Evolutionary conservation across 64 coral and sea anemone genomes (phyloP).

Genomic region (Montipora capricornis): DNA sequence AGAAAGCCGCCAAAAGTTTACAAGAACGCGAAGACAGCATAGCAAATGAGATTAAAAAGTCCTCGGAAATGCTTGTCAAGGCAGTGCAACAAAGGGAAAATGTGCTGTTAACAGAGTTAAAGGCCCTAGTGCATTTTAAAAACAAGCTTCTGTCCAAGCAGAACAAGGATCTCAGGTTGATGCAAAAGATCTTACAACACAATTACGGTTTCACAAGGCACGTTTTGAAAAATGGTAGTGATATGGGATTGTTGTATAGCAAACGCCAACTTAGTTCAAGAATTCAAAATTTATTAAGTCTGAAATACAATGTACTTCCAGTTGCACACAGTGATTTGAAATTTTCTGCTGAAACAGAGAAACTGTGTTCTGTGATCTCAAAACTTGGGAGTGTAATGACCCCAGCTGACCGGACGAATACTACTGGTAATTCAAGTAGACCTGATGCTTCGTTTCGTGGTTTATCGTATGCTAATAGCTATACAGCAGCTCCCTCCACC

Average conservation of each 20-base stretch:
- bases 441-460: conserved; percentile 54
- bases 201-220: conserved; percentile 98
- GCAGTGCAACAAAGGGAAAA: conserved; percentile 90
- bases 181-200: conserved; percentile 98
- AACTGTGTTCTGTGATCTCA: conserved; percentile 74
- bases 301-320: conserved; percentile 93
- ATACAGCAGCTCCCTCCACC: not conserved
- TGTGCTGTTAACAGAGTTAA: conserved; percentile 83
- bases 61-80: conserved; percentile 81
- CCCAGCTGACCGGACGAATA: conserved; percentile 64
- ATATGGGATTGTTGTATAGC: conserved; percentile 86
- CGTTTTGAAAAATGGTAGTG: conserved; percentile 85
- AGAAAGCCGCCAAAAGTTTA: conserved; percentile 88
- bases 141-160: conserved; percentile 96
- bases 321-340: conserved; percentile 99
- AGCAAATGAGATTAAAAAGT: conserved; percentile 77
- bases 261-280: conserved; percentile 97
- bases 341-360: conserved; percentile 90
- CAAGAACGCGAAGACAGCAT: conserved; percentile 91
- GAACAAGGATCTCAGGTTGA: conserved; percentile 92
- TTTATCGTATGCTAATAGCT: conserved; percentile 44
- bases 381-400: conserved; percentile 97
- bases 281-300: conserved; percentile 95
- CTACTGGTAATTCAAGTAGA: not conserved
- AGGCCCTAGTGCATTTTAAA: conserved; percentile 96